A percentile compares a stretch with the other conserved stretches of the same genome.
phyloP scores from a whole-genome alignment of 2,113 vertebrate genomes.

The Elephantulus edwardii region DNA sequence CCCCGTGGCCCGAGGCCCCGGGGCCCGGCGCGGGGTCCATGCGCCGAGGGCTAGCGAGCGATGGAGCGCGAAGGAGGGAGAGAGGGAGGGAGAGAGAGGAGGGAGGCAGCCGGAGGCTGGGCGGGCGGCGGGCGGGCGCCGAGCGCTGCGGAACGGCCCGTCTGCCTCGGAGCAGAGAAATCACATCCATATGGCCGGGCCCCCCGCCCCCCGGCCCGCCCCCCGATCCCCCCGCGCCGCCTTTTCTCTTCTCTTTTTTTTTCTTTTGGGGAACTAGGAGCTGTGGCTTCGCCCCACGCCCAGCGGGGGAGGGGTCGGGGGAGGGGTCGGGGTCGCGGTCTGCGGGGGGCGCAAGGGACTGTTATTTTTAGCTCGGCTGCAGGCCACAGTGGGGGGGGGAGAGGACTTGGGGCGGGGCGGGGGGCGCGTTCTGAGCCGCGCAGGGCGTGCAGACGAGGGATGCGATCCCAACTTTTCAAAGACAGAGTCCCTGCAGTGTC shows the following conservation, averaged over 20 bases:
- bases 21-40: constrained; percentile 67
- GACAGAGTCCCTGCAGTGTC: constrained; percentile 4
- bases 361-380: constrained; percentile 91
- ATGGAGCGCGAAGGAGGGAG: constrained; percentile 10
- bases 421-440: constrained; percentile 36
- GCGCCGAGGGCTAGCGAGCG: constrained; percentile 48
- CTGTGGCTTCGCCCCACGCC: constrained; percentile 83
- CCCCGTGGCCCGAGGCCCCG: constrained; percentile 65
- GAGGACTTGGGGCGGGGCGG: constrained; percentile 16
- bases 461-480: constrained; percentile 35
- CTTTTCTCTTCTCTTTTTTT: constrained; percentile 82
- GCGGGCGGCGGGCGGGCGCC: constrained; percentile 76
- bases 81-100: constrained; percentile 23
- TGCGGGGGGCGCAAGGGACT: constrained; percentile 63
- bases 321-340: constrained; percentile 74
- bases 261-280: constrained; percentile 91
- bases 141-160: constrained; percentile 67
- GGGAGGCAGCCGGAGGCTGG: constrained; percentile 64
- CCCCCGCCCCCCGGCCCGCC: constrained; percentile 77
- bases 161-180: constrained; percentile 88
- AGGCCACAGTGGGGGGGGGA: constrained; percentile 14
- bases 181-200: constrained; percentile 96
- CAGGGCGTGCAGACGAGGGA: constrained; percentile 15
- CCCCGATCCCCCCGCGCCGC: constrained; percentile 62
- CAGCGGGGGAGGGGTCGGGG: constrained; percentile 63